Conservation (phyloP, 2,888 invertebrate genomes). For the Diplolepis rosae region DNA sequence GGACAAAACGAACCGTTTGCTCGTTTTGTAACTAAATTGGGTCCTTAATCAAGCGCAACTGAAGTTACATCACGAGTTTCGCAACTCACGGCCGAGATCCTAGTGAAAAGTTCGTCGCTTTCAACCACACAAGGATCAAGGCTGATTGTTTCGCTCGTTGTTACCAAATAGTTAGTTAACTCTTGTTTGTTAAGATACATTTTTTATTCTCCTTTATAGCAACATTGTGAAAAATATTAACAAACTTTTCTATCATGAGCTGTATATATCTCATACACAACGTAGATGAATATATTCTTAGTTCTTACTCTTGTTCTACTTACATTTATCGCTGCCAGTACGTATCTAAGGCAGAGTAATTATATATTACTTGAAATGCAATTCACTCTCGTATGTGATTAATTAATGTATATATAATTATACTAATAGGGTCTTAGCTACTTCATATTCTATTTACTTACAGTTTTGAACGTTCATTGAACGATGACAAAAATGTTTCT, state of each 20-base stretch:
- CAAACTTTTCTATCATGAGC: background rate
- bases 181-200: background rate
- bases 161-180: slow-evolving; percentile 26
- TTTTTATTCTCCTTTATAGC: background rate
- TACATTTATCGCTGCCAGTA: background rate
- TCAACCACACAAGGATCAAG: slow-evolving; percentile 24
- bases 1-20: slow-evolving; percentile 5
- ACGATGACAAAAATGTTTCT: too few species aligned
- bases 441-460: slow-evolving; percentile 3
- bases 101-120: slow-evolving; percentile 24
- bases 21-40: slow-evolving; percentile 30
- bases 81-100: slow-evolving; percentile 18
- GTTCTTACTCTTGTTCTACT: background rate
- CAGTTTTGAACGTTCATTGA: too few species aligned
- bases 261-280: too few species aligned
- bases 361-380: background rate
- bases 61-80: slow-evolving; percentile 26
- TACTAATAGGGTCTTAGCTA: background rate
- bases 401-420: slow-evolving; percentile 15
- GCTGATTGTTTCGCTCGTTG: slow-evolving; percentile 6
- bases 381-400: background rate
- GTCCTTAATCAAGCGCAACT: slow-evolving; percentile 27
- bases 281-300: background rate
- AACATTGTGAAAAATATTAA: background rate
- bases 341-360: background rate